Evolutionary conservation across 2,888 invertebrate species (phyloP).

Genomic region (Agonopterix alstromeriana): DNA sequence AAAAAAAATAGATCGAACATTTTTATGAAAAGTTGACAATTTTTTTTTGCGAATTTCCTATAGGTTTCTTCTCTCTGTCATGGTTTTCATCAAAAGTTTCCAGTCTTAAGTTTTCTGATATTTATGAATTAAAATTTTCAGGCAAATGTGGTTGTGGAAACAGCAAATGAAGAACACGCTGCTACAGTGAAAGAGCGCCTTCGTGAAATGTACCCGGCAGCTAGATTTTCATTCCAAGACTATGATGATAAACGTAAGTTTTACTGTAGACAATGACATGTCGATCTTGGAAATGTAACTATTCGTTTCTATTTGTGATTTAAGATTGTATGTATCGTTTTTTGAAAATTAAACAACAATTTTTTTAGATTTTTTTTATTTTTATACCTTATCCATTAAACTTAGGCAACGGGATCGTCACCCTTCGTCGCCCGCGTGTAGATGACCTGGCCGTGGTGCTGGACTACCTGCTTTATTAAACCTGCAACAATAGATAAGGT

Average conservation of each 20-base stretch:
- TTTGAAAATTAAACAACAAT: slow-evolving; percentile 8
- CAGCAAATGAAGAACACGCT: slow-evolving; percentile 55
- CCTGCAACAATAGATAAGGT: slow-evolving; percentile 71
- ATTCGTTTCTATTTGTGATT: no score
- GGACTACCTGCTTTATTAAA: slow-evolving; percentile 95
- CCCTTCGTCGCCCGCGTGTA: slow-evolving; percentile 98
- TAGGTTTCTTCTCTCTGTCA: no score
- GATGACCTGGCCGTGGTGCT: slow-evolving; percentile 97
- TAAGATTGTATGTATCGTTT: no score
- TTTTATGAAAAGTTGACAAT: no score
- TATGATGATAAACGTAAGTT: slow-evolving; percentile 46
- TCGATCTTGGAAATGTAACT: neutral
- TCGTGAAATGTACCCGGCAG: slow-evolving; percentile 46
- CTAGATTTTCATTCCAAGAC: slow-evolving; percentile 46
- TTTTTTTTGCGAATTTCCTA: no score
- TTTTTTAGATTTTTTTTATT: slow-evolving; percentile 43
- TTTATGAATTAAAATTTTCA: slow-evolving; percentile 19
- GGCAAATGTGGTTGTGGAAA: slow-evolving; percentile 66
- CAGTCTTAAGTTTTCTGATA: no score
- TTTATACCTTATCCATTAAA: slow-evolving; percentile 61
- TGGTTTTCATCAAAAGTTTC: no score
- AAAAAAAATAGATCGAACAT: no score
- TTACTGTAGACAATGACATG: slow-evolving; percentile 18
- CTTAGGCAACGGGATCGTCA: slow-evolving; percentile 88
- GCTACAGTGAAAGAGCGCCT: slow-evolving; percentile 45